Percentiles rank a stretch among this genome's conserved stretches.
These are phyloP conservation scores for Gambusia affinis DNA, from an alignment of 2,113 vertebrate species.

Conservation along the genomic window DNA sequence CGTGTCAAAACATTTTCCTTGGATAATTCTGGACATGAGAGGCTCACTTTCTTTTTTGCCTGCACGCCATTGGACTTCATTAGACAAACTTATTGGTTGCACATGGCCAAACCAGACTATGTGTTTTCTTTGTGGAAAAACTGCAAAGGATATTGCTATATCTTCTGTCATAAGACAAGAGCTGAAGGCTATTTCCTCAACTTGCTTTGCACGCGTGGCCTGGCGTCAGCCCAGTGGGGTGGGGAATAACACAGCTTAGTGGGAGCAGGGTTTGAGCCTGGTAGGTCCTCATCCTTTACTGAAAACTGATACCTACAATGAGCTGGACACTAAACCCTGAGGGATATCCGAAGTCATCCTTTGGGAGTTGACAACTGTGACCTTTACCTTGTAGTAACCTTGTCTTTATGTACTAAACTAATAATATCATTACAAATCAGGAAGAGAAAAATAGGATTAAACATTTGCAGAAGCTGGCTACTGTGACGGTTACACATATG, in stretches of 20 bases:
- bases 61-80: slow-evolving; percentile 79
- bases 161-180: slow-evolving; percentile 74
- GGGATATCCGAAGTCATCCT: slow-evolving; percentile 60
- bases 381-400: slow-evolving; percentile 60
- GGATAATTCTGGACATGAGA: slow-evolving; percentile 76
- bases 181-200: slow-evolving; percentile 76
- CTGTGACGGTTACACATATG: too few species aligned
- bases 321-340: slow-evolving; percentile 60
- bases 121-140: slow-evolving; percentile 81
- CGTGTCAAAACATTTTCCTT: slow-evolving; percentile 72
- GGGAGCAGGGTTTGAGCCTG: slow-evolving; percentile 53
- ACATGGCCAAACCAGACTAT: slow-evolving; percentile 75
- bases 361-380: slow-evolving; percentile 62
- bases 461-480: slow-evolving; percentile 35
- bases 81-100: slow-evolving; percentile 84
- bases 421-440: slow-evolving; percentile 45
- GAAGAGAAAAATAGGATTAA: slow-evolving; percentile 20
- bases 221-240: slow-evolving; percentile 77
- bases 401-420: slow-evolving; percentile 58
- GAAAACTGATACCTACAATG: slow-evolving; percentile 67
- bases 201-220: slow-evolving; percentile 78
- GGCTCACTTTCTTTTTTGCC: slow-evolving; percentile 54
- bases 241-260: slow-evolving; percentile 67
- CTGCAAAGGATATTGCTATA: slow-evolving; percentile 84
- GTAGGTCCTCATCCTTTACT: slow-evolving; percentile 50